Evolutionary conservation across 2,888 invertebrate species (phyloP).

Genomic region (Hirtodrosophila duncani): DNA sequence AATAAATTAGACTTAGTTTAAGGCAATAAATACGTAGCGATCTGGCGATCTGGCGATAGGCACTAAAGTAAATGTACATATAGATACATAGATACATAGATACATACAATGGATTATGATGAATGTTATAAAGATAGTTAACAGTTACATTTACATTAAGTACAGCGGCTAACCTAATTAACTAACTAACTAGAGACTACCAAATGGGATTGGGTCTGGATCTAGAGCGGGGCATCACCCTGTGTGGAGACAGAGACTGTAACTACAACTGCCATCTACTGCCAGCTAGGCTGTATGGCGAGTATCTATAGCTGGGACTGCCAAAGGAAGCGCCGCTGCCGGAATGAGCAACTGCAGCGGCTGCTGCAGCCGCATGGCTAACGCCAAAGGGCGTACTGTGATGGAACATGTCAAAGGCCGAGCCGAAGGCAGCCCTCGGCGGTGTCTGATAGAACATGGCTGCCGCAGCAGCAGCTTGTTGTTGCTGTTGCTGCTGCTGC

Average conservation of each 20-base stretch:
- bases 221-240: too few species aligned
- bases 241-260: conserved; percentile 9
- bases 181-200: conserved; percentile 15
- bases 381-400: conserved; percentile 78
- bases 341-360: conserved; percentile 68
- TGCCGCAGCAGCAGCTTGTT: conserved; percentile 74
- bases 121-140: conserved; percentile 14
- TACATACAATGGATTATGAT: too few species aligned
- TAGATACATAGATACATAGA: conserved; percentile 23
- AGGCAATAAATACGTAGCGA: conserved; percentile 62
- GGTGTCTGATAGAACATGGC: conserved; percentile 78
- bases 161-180: conserved; percentile 32
- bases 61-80: conserved; percentile 52
- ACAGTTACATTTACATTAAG: conserved; percentile 36
- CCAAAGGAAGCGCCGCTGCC: conserved; percentile 74
- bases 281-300: conserved; percentile 76
- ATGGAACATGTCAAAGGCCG: conserved; percentile 78
- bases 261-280: conserved; percentile 78
- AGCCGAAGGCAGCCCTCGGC: conserved; percentile 75
- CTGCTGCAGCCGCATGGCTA: conserved; percentile 71
- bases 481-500: conserved; percentile 50
- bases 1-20: conserved; percentile 58
- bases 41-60: conserved; percentile 34
- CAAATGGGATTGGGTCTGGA: conserved; percentile 16
- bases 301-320: conserved; percentile 78